Evolutionary conservation across 1,140 invertebrate genomes (phyloP), one percentile per base, ranked within the genome.

Genomic region (Chironomus striatipennis): DNA sequence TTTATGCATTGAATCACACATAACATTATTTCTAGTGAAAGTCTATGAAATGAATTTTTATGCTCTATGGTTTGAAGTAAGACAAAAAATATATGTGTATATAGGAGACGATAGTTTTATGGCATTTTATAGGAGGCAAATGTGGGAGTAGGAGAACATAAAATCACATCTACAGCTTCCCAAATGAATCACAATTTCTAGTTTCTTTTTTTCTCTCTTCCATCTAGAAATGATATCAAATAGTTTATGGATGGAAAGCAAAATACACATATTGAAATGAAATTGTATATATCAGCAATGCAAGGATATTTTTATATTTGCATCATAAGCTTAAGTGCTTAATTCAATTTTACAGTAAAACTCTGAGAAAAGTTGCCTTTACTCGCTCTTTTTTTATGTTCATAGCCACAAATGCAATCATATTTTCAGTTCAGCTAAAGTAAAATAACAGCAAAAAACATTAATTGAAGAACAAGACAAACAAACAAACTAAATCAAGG

Each of bases 391-490:
- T 5, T 34, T 5, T 34, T 34, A 34, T 34, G 24, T 34, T 34
- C 12, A 57, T 4, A 57, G 15, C 12, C 12, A 57, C 12, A 57
- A 57, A 57, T 57, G 47, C 47, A 57, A 57, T 57, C 47, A 57
- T 57, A 57, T 57, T 57, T 57, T 57, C 12, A 57, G 24, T 34
- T 34, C 24, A 57, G 47, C 12, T n/a, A 57, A 57, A 57, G 5
- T 12, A 57, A 57, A 57, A 57, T 10, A 57, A 57, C 47, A 57
- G 47, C 47, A 57, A 47, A n/a, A n/a, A 57, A 57, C 47, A 57
- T 57, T 57, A 57, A 57, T 57, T 57, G 47, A n/a, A 57, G 47
- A 57, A 57, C 47, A 57, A 57, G 47, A 57, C n/a, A 57, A 57
- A 57, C n/a, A 57, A 57, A 57, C 47, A 57, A 57, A 57, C 47